A percentile compares a stretch with the other conserved stretches of the same genome.
Conservation (phyloP, 2,888 invertebrate species). For the Eupithecia subumbrata region DNA sequence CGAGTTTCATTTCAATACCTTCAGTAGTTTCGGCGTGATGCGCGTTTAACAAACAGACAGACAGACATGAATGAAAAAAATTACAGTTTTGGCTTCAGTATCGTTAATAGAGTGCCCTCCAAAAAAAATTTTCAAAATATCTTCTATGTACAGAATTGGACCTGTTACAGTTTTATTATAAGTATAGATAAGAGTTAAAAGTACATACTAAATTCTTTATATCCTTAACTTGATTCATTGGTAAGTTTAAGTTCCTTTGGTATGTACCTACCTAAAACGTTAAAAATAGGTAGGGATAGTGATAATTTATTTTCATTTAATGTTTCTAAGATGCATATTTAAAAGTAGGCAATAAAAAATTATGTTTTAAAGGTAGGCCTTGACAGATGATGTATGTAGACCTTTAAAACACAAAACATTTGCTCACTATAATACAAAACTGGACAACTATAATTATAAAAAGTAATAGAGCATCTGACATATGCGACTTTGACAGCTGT, state of each 20-base stretch:
- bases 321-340: not conserved
- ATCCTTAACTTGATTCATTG: not conserved
- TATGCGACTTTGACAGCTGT: constrained; percentile 13
- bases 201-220: not conserved
- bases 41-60: too few relatives aligned
- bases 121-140: too few relatives aligned
- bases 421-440: constrained; percentile 11
- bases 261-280: not conserved
- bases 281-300: not conserved
- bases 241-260: not conserved
- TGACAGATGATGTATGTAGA: not conserved
- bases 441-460: constrained; percentile 18
- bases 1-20: too few relatives aligned
- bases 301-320: not conserved
- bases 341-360: not conserved
- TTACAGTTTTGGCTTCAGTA: too few relatives aligned
- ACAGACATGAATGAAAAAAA: too few relatives aligned
- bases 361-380: not conserved
- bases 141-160: too few relatives aligned
- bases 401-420: not conserved
- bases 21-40: too few relatives aligned
- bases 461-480: constrained; percentile 20
- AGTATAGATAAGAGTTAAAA: not conserved
- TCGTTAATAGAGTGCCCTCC: too few relatives aligned
- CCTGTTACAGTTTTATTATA: too few relatives aligned